Conservation (phyloP, 1,140 invertebrate species). For the Riptortus pedestris region DNA sequence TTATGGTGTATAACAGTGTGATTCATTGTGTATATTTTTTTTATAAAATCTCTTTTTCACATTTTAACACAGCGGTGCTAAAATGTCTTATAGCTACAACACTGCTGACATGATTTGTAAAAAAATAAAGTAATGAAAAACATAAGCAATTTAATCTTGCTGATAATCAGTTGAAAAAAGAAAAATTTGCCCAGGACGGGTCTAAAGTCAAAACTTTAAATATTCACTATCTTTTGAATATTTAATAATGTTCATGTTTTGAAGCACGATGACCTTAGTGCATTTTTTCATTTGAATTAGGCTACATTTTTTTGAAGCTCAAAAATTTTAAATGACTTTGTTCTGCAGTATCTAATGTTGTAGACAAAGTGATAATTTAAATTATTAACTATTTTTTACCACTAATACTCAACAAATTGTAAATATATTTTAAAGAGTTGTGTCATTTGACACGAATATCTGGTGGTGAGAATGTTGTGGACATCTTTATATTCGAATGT, state of each 20-base stretch:
- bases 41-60: slow-evolving; percentile 15
- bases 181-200: neutral
- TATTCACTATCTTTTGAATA: neutral
- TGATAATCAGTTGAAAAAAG: neutral
- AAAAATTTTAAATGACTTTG: slow-evolving; percentile 10
- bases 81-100: slow-evolving; percentile 10
- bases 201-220: no score
- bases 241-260: neutral
- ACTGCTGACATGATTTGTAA: slow-evolving; percentile 10
- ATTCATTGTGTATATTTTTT: slow-evolving; percentile 17
- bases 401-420: slow-evolving; percentile 17
- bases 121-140: slow-evolving; percentile 3
- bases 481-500: slow-evolving; percentile 13
- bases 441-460: neutral
- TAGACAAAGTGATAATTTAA: slow-evolving; percentile 12
- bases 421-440: slow-evolving; percentile 5
- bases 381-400: slow-evolving; percentile 19
- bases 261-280: neutral
- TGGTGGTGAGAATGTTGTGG: slow-evolving; percentile 11
- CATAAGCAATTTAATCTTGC: slow-evolving; percentile 9
- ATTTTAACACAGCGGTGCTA: slow-evolving; percentile 15
- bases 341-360: slow-evolving; percentile 10
- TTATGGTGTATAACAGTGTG: slow-evolving; percentile 14
- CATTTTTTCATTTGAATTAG: neutral
- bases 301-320: slow-evolving; percentile 5